These are phyloP conservation scores for Nymphicus hollandicus DNA, from an alignment of 2,113 vertebrate species.

Conservation along the genomic window DNA sequence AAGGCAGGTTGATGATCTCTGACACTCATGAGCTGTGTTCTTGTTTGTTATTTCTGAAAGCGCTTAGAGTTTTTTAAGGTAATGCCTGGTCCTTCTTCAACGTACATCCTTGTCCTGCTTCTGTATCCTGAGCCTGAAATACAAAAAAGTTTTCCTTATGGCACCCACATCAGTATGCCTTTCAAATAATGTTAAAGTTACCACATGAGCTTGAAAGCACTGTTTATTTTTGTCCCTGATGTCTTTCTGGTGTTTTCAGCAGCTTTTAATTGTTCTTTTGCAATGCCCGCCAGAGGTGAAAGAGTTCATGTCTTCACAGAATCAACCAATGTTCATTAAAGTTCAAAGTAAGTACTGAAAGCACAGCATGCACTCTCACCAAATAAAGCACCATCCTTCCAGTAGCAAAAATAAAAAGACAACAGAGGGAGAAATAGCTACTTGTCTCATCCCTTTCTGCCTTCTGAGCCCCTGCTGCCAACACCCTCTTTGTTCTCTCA, in stretches of 20 bases:
- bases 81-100: not conserved
- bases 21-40: not conserved
- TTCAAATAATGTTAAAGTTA: not conserved
- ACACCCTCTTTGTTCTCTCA: not conserved
- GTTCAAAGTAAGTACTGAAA: not conserved
- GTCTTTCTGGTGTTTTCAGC: not conserved
- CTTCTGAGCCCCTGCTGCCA: not conserved
- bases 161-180: not conserved
- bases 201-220: not conserved
- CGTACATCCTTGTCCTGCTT: not conserved
- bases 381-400: not conserved
- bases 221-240: not conserved
- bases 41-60: not conserved
- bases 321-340: conserved; percentile 38
- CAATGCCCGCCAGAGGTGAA: not conserved
- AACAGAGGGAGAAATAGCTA: not conserved
- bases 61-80: not conserved
- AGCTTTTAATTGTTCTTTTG: not conserved
- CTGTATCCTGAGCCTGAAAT: not conserved
- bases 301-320: not conserved
- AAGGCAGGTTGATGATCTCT: not conserved
- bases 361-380: not conserved
- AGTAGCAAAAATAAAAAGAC: not conserved
- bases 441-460: not conserved
- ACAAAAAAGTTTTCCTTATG: not conserved